A percentile compares a stretch with the other conserved stretches of the same genome.
Conservation (phyloP, 2,888 invertebrate species). For the Octodonta nipae region DNA sequence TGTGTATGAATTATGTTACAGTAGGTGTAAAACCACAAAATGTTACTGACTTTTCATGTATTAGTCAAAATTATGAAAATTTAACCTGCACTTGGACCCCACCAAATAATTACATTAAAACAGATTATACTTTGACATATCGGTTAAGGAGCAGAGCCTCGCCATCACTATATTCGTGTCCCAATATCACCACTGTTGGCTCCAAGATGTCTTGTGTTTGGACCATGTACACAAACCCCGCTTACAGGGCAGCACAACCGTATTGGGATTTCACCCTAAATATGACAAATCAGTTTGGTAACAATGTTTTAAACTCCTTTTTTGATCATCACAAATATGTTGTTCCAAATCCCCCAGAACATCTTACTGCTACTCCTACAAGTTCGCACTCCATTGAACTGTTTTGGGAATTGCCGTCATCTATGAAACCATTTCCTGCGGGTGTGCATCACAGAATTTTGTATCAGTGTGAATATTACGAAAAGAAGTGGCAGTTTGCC, state of each 20-base stretch:
- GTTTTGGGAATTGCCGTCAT: slow-evolving; percentile 37
- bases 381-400: slow-evolving; percentile 38
- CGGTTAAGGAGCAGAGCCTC: slow-evolving; percentile 33
- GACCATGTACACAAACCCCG: slow-evolving; percentile 38
- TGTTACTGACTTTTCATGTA: slow-evolving; percentile 58
- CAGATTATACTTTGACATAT: slow-evolving; percentile 42
- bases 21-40: slow-evolving; percentile 49
- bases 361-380: slow-evolving; percentile 34
- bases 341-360: slow-evolving; percentile 38
- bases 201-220: slow-evolving; percentile 34
- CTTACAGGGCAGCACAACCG: slow-evolving; percentile 40
- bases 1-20: slow-evolving; percentile 43
- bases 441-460: slow-evolving; percentile 39
- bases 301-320: slow-evolving; percentile 16
- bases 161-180: no score
- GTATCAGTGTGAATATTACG: slow-evolving; percentile 40
- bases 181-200: no score
- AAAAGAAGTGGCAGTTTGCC: slow-evolving; percentile 31
- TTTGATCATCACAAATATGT: slow-evolving; percentile 16
- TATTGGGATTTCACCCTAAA: slow-evolving; percentile 46
- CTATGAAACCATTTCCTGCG: slow-evolving; percentile 39
- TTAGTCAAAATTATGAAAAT: slow-evolving; percentile 58
- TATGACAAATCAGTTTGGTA: slow-evolving; percentile 51
- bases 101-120: slow-evolving; percentile 43
- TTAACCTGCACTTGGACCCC: slow-evolving; percentile 63